A percentile compares a stretch with the other conserved stretches of the same genome.
phyloP scores from a whole-genome alignment of 2,888 invertebrate genomes.

The Chalcis sispes region DNA sequence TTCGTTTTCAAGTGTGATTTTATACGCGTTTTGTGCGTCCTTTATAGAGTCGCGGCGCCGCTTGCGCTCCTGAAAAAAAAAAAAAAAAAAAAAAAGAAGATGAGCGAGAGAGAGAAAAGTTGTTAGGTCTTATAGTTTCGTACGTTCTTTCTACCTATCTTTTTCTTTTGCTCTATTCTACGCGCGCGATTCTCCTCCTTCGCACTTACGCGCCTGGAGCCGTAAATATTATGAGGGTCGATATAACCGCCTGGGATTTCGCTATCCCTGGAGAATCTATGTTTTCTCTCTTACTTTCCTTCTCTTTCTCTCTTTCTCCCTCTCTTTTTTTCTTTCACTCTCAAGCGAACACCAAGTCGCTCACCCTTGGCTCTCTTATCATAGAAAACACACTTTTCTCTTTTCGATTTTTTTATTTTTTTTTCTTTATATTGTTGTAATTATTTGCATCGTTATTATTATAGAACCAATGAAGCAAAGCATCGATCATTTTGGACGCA shows the following conservation, averaged over 20 bases:
- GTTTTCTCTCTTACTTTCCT: conserved; percentile 11
- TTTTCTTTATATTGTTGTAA: too few relatives aligned
- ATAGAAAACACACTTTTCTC: too few relatives aligned
- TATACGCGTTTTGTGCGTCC: conserved; percentile 69
- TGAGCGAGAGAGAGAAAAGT: neutral
- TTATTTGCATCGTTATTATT: too few relatives aligned
- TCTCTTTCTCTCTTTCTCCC: conserved; percentile 39
- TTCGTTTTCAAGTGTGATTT: conserved; percentile 71
- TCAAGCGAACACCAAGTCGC: conserved; percentile 26
- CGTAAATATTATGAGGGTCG: conserved; percentile 74
- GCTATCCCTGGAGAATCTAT: conserved; percentile 56
- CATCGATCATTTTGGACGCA: too few relatives aligned
- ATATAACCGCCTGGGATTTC: conserved; percentile 73
- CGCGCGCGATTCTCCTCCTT: conserved; percentile 27
- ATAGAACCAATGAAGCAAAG: too few relatives aligned
- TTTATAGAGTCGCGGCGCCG: conserved; percentile 60
- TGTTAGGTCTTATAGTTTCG: too few relatives aligned
- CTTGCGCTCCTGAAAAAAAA: neutral
- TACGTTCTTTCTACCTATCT: neutral
- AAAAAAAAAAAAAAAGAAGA: neutral
- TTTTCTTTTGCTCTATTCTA: conserved; percentile 12
- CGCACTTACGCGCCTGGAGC: conserved; percentile 63
- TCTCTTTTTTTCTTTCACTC: conserved; percentile 26
- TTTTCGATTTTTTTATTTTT: neutral
- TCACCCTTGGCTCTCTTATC: conserved; percentile 5